Base-by-base conservation (phyloP, 2,888 invertebrate species). In the Harpalus rubripes region DNA sequence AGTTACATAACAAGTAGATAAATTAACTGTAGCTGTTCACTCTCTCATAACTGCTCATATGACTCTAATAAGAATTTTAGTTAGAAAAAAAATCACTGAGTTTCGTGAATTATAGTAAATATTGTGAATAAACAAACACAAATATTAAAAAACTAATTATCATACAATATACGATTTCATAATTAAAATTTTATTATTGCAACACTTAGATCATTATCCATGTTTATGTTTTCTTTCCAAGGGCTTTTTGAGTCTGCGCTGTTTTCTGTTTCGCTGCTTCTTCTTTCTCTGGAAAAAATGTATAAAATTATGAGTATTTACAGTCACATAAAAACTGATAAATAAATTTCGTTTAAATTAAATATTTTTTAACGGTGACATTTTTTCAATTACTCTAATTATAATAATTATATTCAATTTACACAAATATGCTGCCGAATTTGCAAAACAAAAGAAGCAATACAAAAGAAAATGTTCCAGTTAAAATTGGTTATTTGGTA, bases 221-320 rank as follows among this genome's bases (percentile, higher is more conserved):
- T 16, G 15, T 81, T 81, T 86, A 89, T 88, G 90, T 90, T 88
- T 92, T 92, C 89, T 94, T 94, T 58, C 94, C 94, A 76, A 94
- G 90, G 7, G 94, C 94, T 89, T 94, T 94, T 86, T 94, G 93
- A 74, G 93, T 93, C 86, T 93, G 92, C 85, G 94, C 94, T 7
- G 93, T 92, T 89, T 94, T 94, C 79, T 92, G 92, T 89, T 93
- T 93, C 63, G 91, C 92, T 0, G 93, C 94, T 72, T 93, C 91
- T 88, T 94, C 95, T 88, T 92, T 94, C 86, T 92, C 93, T 93
- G 89, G n/a, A 92, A 91, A 32, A 0, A 32, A 32, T 0, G 5
- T 4, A 5, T 32, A 1, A 32, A 5, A 32, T 1, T 32, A 0
- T 4, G 5, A 32, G 32, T 0, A 32, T 22, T 22, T 22, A 22